A percentile compares a stretch with the other conserved stretches of the same genome.
Evolutionary conservation across 2,888 invertebrate genomes (phyloP).

Genomic region (Eremobia ochroleuca): DNA sequence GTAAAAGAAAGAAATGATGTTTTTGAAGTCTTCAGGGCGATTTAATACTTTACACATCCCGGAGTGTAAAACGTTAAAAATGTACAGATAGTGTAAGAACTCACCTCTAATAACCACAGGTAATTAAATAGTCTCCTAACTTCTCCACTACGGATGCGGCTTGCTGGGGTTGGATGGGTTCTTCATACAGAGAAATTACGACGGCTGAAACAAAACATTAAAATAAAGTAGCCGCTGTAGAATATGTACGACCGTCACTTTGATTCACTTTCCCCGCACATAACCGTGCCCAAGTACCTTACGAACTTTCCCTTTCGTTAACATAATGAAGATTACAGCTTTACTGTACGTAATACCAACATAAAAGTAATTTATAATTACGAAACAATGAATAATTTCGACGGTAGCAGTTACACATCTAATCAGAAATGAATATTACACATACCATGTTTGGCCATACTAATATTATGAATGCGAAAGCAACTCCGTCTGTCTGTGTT

Average conservation of each 20-base stretch:
- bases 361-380: constrained; percentile 29
- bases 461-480: constrained; percentile 2
- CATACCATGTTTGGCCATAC: not conserved
- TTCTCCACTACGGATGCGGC: constrained; percentile 99
- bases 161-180: constrained; percentile 99
- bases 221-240: constrained; percentile 51
- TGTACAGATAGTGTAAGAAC: constrained; percentile 52
- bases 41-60: not conserved
- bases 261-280: constrained; percentile 49
- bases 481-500: not conserved
- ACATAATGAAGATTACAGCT: constrained; percentile 36
- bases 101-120: constrained; percentile 98
- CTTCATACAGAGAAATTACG: constrained; percentile 98
- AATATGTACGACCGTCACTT: constrained; percentile 35
- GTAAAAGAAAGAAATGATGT: constrained; percentile 78
- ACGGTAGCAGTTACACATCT: constrained; percentile 10
- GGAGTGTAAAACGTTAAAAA: not conserved
- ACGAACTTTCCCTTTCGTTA: constrained; percentile 59
- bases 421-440: constrained; percentile 11
- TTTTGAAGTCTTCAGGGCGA: constrained; percentile 45
- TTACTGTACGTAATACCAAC: constrained; percentile 29
- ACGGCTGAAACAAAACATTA: constrained; percentile 93
- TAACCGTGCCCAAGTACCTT: constrained; percentile 44
- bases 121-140: constrained; percentile 99
- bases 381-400: constrained; percentile 26